Evolutionary conservation across 1,140 invertebrate species (phyloP).

Genomic region (Platyscapa corneri): DNA sequence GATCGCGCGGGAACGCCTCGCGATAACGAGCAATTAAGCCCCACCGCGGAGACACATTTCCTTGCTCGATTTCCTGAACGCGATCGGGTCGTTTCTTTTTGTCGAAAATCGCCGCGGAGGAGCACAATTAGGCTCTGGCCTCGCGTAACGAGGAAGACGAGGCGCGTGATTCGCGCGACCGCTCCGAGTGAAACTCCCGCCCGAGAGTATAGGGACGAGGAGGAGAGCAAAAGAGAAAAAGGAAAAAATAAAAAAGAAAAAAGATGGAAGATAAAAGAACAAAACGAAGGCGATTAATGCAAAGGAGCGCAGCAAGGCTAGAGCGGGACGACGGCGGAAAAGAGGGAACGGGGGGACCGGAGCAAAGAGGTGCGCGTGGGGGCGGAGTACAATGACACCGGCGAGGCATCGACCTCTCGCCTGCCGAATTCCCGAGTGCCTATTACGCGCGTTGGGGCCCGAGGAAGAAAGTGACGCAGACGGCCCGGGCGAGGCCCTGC

Average conservation of each 20-base stretch:
- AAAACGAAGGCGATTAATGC: not conserved
- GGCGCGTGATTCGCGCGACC: not conserved
- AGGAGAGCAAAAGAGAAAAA: not conserved
- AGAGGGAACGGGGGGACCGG: not conserved
- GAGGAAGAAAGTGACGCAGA: constrained; percentile 46
- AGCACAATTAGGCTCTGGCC: no score
- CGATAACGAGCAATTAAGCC: no score
- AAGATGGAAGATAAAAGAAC: no score
- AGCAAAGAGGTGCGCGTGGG: constrained; percentile 7
- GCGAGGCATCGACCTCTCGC: constrained; percentile 41
- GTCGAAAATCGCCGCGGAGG: no score
- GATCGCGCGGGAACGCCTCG: no score
- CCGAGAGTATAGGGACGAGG: not conserved
- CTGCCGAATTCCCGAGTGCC: constrained; percentile 32
- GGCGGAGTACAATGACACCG: constrained; percentile 45
- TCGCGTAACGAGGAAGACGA: no score
- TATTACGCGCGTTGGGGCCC: constrained; percentile 17
- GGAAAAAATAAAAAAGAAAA: no score
- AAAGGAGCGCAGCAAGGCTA: not conserved
- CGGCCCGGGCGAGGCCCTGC: not conserved
- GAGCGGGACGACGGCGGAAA: not conserved
- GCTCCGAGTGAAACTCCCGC: not conserved
- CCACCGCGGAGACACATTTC: not conserved
- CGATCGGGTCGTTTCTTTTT: no score
- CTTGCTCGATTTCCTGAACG: not conserved